Evolutionary conservation across 2,888 invertebrate species (phyloP), one percentile per base, ranked within the genome.

Genomic region (Linnaemya vulpina): DNA sequence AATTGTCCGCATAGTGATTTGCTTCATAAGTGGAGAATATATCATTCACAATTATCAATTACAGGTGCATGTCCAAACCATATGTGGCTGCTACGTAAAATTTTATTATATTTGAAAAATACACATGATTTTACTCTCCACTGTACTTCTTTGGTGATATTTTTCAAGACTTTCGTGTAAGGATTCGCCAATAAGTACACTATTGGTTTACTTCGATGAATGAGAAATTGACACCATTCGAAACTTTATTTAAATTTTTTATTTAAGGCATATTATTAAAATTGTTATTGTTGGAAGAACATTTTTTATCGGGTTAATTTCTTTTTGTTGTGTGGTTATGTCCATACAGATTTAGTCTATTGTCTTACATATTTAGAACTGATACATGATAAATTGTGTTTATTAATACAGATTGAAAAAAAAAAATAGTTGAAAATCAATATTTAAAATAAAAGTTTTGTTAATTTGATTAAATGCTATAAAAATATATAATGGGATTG

Each of bases 221-320:
- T 30, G 30, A 4, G 15, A 55, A 25, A 55, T 55, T 0, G 11
- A 38, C 2, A 8, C 1, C 11, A 15, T 70, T 70, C 51, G 8
- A 35, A 53, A 22, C 55, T 74, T 53, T 60, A 46, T 75, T 53
- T 63, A 77, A 70, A 83, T 70, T 78, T 51, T 81, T 84, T 83
- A 78, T 83, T 86, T 75, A 81, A 83, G 77, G 70, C 77, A 70
- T 62, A 71, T 80, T 73, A 67, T 80, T 73, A 67, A 60, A 65
- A 71, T 74, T 70, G 68, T 81, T 85, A 81, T 51, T 38, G 62
- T 70, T 78, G 84, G 84, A 81, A 85, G 81, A 85, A 81, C 81
- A 51, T 55, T 81, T 84, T 68, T 63, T 58, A 40, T 71, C 49
- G 22, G 11, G 46, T 65, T 53, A 5, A 15, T 73, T 74, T 68